Evolutionary conservation across 2,888 invertebrate genomes (phyloP).

Genomic region (Mactromeris polynyma): DNA sequence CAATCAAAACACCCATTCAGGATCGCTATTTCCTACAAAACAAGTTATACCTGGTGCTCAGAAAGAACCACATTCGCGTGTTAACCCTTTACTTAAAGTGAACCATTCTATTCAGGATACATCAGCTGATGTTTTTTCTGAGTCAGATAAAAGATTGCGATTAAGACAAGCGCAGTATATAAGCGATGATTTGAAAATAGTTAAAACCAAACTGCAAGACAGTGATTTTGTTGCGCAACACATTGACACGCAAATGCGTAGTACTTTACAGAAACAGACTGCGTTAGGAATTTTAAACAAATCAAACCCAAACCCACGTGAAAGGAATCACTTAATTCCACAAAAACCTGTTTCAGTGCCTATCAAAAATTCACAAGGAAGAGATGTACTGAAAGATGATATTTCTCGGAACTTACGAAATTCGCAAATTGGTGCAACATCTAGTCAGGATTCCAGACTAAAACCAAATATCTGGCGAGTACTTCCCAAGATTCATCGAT

Average conservation of each 20-base stretch:
- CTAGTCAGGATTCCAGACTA: neutral
- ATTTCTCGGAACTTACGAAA: neutral
- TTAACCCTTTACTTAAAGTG: slow-evolving; percentile 6
- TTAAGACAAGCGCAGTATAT: slow-evolving; percentile 51
- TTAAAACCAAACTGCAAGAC: slow-evolving; percentile 58
- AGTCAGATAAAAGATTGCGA: slow-evolving; percentile 25
- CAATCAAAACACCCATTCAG: neutral
- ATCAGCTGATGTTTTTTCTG: slow-evolving; percentile 36
- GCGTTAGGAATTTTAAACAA: slow-evolving; percentile 39
- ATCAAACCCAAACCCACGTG: neutral
- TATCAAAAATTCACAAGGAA: neutral
- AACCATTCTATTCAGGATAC: neutral
- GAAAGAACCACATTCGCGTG: neutral
- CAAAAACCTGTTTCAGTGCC: neutral
- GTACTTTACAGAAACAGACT: slow-evolving; percentile 45
- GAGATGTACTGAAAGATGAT: neutral
- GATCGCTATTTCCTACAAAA: neutral
- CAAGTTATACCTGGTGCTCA: neutral
- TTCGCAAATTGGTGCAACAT: neutral
- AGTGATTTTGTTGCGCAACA: slow-evolving; percentile 37
- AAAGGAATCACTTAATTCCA: neutral
- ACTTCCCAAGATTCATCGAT: slow-evolving; percentile 54
- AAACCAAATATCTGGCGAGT: slow-evolving; percentile 34
- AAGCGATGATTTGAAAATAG: slow-evolving; percentile 56
- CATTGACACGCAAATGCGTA: slow-evolving; percentile 1